Base-by-base conservation (phyloP, 1,140 invertebrate species). In the Sweltsa coloradensis region DNA sequence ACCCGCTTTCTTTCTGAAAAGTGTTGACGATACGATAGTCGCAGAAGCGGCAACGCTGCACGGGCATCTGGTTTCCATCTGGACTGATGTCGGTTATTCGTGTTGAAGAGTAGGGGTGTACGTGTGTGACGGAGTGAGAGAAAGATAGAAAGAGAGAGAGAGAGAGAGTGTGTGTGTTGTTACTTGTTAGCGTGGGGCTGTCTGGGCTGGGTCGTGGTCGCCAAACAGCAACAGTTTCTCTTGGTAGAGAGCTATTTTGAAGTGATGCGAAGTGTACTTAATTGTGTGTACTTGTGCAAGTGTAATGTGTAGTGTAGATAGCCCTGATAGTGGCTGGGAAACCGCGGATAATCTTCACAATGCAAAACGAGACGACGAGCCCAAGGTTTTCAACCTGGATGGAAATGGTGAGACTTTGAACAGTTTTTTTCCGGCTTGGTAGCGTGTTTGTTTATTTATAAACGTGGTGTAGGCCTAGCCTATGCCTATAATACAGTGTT, bases 31-130 rank as follows among this genome's bases (percentile, higher is more conserved):
- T 7, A 26, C 40, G 6, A n/a, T 5, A 19, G 16, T 13, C 13
- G 11, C 5, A 22, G 21, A 46, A 18, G n/a, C 25, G 34, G 34
- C 29, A 36, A 46, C 44, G 34, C 22, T 26, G 44, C 3, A 23
- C 39, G 14, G 34, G 44, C 44, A 46, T 46, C 44, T 46, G 44
- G 44, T 46, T 46, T 36, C 44, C 44, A 46, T 46, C 44, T 46
- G 34, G 31, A 13, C 18, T 21, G 23, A 21, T 36, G 11, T 3
- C 19, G 34, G 26, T 14, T 23, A 4, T 41, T 41, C 19, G 16
- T n/a, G n/a, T 21, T 19, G 19, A 41, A 26, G 4, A 7, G 41
- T 39, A 18, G 9, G 9, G 21, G 9, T 19, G 16, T 18, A 19
- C 16, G n/a, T n/a, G n/a, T n/a, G n/a, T n/a, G n/a, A n/a, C n/a